Evolutionary conservation across 37 sponge, comb jelly and placozoan species (phyloP).

Genomic region (Diacarnus erythraeanus): DNA sequence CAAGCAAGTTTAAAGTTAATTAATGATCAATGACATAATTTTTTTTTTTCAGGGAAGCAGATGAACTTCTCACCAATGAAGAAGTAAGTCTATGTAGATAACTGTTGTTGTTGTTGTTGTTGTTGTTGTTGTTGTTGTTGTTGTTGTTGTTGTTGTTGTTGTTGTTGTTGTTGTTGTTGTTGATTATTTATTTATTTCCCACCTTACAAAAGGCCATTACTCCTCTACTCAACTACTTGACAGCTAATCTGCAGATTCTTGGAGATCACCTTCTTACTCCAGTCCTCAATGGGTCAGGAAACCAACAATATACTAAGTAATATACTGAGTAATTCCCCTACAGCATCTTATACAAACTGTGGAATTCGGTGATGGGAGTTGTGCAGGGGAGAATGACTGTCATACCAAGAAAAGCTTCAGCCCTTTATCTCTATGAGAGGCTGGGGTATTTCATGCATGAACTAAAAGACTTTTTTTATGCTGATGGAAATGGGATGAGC

Average conservation of each 20-base stretch:
- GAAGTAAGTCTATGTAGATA: not conserved
- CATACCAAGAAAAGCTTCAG: conserved; percentile 26
- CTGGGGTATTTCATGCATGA: conserved; percentile 2
- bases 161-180: not conserved
- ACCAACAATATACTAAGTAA: not conserved
- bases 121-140: not conserved
- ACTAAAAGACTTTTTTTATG: conserved; percentile 49
- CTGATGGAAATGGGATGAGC: conserved; percentile 52
- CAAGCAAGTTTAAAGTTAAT: not conserved
- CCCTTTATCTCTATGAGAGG: not conserved
- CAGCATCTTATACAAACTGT: conserved; percentile 35
- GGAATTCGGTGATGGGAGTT: conserved; percentile 13
- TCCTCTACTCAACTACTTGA: conserved; percentile 44
- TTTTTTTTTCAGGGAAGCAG: not conserved
- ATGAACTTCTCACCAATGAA: conserved; percentile 1
- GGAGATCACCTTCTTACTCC: conserved; percentile 36
- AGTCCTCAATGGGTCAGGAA: conserved; percentile 32
- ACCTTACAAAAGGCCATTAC: not conserved
- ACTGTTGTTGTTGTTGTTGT: not conserved
- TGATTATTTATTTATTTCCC: not conserved
- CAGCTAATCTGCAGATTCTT: conserved; percentile 37
- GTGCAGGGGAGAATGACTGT: not conserved
- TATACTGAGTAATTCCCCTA: not conserved
- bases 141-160: not conserved
- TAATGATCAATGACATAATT: not conserved